Evolutionary conservation across 2,113 vertebrate species (phyloP).

Genomic region (Ochotona curzoniae): DNA sequence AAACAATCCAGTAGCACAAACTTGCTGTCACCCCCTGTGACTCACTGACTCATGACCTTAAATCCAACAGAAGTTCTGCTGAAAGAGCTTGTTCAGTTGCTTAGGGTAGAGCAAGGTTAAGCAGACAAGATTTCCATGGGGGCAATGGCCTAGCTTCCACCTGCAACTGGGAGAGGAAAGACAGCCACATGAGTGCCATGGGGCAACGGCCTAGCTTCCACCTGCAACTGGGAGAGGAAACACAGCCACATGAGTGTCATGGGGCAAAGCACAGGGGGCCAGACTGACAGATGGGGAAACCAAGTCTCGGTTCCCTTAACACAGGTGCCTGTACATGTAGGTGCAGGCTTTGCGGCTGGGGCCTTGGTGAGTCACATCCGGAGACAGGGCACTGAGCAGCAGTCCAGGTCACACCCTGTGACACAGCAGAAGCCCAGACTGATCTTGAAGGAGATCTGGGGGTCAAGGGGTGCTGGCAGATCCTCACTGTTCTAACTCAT

Average conservation of each 20-base stretch:
- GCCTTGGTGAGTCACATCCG: constrained; percentile 98
- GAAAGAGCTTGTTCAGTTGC: constrained; percentile 52
- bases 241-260: constrained; percentile 42
- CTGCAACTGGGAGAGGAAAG: neutral
- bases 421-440: constrained; percentile 98
- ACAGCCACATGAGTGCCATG: constrained; percentile 63
- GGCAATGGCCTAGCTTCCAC: constrained; percentile 46
- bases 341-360: constrained; percentile 99
- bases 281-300: constrained; percentile 51
- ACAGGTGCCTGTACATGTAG: constrained; percentile 98
- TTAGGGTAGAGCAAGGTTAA: constrained; percentile 62
- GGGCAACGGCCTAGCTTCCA: constrained; percentile 51
- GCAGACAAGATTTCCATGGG: constrained; percentile 65
- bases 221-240: neutral
- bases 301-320: constrained; percentile 86
- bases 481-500: no score
- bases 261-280: constrained; percentile 71
- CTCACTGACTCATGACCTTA: constrained; percentile 58
- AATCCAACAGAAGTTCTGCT: constrained; percentile 65
- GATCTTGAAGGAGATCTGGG: constrained; percentile 94
- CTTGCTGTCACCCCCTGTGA: constrained; percentile 34
- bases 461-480: constrained; percentile 96
- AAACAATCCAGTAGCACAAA: constrained; percentile 35
- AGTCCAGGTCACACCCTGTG: constrained; percentile 97
- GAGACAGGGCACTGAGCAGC: constrained; percentile 98